Evolutionary conservation across 2,113 vertebrate species (phyloP).

Genomic region (Rhinopomastus cyanomelas): DNA sequence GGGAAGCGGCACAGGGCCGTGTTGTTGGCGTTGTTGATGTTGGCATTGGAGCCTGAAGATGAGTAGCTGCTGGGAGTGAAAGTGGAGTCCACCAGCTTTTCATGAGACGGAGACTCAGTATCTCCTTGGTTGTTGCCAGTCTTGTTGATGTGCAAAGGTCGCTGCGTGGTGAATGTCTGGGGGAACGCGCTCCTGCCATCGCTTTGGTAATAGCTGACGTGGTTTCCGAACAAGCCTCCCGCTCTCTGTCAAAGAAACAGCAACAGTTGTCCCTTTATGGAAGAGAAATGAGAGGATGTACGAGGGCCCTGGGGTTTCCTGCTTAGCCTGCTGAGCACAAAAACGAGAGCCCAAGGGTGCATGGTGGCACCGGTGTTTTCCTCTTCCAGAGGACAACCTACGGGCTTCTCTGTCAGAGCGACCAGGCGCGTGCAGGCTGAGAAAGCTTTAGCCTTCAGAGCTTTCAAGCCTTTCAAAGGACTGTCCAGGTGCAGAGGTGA

Average conservation of each 20-base stretch:
- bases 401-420: neutral
- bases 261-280: constrained; percentile 2
- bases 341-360: neutral
- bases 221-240: constrained; percentile 95
- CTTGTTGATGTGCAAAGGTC: constrained; percentile 95
- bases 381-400: neutral
- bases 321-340: neutral
- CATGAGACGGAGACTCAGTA: constrained; percentile 89
- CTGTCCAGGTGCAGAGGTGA: neutral
- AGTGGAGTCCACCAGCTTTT: constrained; percentile 96
- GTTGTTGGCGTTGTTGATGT: constrained; percentile 99
- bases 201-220: constrained; percentile 94
- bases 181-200: constrained; percentile 89
- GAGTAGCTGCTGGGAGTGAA: constrained; percentile 98
- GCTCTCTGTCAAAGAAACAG: constrained; percentile 81
- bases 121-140: constrained; percentile 87
- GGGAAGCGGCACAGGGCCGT: constrained; percentile 88
- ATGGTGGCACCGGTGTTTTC: neutral
- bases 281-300: neutral
- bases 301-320: neutral
- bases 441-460: neutral
- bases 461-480: neutral
- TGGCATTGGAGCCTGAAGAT: constrained; percentile 95
- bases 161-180: constrained; percentile 95
- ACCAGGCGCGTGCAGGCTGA: neutral